Evolutionary conservation across 1,140 invertebrate genomes (phyloP).

Genomic region (Eurytemora carolleeae): DNA sequence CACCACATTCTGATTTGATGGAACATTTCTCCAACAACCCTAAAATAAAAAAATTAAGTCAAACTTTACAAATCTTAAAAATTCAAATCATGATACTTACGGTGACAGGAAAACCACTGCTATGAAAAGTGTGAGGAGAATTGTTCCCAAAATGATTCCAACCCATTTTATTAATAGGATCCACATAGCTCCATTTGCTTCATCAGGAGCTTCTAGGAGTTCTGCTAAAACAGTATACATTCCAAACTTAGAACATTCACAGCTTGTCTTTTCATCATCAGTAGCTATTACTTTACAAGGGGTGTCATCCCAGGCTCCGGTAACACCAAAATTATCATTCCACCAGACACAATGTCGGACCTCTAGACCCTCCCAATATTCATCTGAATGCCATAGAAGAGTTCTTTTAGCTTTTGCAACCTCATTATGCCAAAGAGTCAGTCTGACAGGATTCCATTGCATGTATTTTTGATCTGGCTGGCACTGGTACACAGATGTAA

Average conservation of each 20-base stretch:
- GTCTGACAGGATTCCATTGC: slow-evolving; percentile 6
- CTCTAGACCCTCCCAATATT: slow-evolving; percentile 4
- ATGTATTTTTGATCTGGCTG: slow-evolving; percentile 3
- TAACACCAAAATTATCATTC: slow-evolving; percentile 4
- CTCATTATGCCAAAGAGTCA: slow-evolving; percentile 9
- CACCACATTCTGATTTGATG: not conserved
- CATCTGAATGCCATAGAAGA: not conserved
- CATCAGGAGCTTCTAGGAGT: not conserved
- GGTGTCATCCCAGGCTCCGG: slow-evolving; percentile 9
- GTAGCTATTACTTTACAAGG: slow-evolving; percentile 1
- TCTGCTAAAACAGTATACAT: slow-evolving; percentile 4
- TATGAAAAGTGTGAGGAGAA: not conserved
- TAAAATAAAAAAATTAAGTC: slow-evolving; percentile 1
- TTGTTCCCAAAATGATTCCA: slow-evolving; percentile 2
- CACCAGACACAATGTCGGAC: slow-evolving; percentile 10
- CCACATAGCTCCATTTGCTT: not conserved
- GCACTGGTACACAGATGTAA: not conserved
- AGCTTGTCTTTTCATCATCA: slow-evolving; percentile 1
- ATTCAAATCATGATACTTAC: not conserved
- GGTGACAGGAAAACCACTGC: not conserved
- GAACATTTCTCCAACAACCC: slow-evolving; percentile 11
- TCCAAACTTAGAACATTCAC: slow-evolving; percentile 11
- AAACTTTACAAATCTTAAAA: not conserved
- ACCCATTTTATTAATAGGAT: slow-evolving; percentile 6
- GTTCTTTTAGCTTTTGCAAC: not conserved